phyloP scores from a whole-genome alignment of 2,113 vertebrate genomes.

The Patagioenas fasciata region DNA sequence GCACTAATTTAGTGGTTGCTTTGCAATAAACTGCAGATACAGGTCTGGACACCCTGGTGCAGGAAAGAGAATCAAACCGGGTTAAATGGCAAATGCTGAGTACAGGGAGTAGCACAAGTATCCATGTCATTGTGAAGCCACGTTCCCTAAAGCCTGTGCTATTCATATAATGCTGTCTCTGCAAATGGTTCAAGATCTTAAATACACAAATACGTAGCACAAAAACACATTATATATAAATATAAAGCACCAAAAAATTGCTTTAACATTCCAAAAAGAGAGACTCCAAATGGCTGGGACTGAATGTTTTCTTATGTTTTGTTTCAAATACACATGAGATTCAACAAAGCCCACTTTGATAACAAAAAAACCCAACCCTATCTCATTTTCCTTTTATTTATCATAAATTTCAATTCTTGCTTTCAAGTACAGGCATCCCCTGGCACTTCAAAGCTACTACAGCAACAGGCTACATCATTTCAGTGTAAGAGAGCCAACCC shows the following conservation, averaged over 20 bases:
- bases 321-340: not conserved
- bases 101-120: not conserved
- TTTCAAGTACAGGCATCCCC: not conserved
- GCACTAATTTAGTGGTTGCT: slow-evolving; percentile 48
- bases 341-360: not conserved
- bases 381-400: not conserved
- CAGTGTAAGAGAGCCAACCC: not conserved
- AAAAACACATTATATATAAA: too few relatives aligned
- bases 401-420: not conserved
- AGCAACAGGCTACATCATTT: not conserved
- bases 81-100: not conserved
- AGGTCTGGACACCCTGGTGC: not conserved
- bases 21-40: slow-evolving; percentile 9
- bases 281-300: not conserved
- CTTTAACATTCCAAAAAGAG: not conserved
- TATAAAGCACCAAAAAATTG: not conserved
- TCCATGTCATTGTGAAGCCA: not conserved
- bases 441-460: not conserved
- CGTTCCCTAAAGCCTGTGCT: not conserved
- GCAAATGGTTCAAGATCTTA: not conserved
- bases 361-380: not conserved
- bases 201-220: not conserved
- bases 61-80: not conserved
- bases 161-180: not conserved
- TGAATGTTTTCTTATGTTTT: not conserved